Conservation (phyloP, 2,113 vertebrate genomes). For the Telmatochromis brachygnathus region DNA sequence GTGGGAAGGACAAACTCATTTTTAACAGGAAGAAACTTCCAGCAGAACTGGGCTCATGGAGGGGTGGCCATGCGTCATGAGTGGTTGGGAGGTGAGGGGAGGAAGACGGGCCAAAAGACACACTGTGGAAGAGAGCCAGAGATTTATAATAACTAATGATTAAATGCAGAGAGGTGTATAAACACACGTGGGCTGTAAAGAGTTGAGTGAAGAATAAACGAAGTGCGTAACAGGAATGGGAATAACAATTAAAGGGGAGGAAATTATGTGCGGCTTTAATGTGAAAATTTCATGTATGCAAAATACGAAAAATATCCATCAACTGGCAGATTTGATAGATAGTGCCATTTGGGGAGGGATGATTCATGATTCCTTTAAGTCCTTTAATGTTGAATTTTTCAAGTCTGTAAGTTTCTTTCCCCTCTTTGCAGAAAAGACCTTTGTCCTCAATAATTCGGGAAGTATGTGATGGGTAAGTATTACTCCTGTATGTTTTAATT, state of each 20-base stretch:
- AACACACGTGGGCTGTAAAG: neutral
- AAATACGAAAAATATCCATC: neutral
- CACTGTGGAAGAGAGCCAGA: neutral
- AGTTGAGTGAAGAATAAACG: neutral
- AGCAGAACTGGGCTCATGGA: neutral
- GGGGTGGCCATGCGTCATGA: neutral
- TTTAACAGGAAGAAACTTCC: neutral
- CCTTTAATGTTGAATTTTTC: neutral
- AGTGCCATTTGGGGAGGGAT: neutral
- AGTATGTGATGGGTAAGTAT: slow-evolving; percentile 93
- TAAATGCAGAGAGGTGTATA: neutral
- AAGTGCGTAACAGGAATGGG: neutral
- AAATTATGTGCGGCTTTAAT: neutral
- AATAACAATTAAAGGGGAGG: neutral
- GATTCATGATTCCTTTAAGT: neutral
- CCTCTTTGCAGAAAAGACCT: slow-evolving; percentile 85
- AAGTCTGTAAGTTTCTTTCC: neutral
- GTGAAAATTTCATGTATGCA: neutral
- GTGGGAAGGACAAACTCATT: neutral
- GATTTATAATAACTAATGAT: neutral
- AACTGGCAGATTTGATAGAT: neutral
- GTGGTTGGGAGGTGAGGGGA: neutral
- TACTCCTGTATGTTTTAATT: neutral
- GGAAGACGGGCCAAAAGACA: neutral
- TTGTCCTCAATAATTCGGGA: slow-evolving; percentile 93